Evolutionary conservation across 1,140 invertebrate species (phyloP).

Genomic region (Hylaeus anthracinus): DNA sequence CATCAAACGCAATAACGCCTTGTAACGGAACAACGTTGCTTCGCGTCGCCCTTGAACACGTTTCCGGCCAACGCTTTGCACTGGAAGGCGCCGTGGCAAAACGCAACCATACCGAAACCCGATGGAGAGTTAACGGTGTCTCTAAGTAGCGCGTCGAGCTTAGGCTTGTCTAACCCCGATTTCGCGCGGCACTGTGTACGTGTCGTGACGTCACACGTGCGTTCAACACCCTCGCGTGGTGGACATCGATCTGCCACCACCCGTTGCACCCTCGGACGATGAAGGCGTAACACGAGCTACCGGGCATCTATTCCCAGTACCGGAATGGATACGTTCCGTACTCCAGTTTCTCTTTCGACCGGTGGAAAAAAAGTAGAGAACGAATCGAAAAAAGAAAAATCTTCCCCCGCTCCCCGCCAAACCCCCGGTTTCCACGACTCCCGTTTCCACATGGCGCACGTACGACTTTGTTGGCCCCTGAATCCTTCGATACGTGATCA

Average conservation of each 20-base stretch:
- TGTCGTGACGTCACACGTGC: conserved; percentile 53
- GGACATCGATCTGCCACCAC: conserved; percentile 52
- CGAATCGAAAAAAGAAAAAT: neutral
- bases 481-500: neutral
- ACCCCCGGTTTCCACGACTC: neutral
- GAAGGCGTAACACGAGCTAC: conserved; percentile 41
- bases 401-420: no score
- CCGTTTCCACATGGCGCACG: neutral
- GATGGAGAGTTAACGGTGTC: conserved; percentile 17
- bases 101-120: conserved; percentile 5
- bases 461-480: neutral
- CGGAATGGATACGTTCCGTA: conserved; percentile 27
- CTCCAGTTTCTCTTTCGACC: conserved; percentile 16
- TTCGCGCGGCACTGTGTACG: conserved; percentile 33
- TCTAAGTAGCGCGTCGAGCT: conserved; percentile 22
- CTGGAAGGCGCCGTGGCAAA: neutral
- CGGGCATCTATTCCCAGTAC: conserved; percentile 39
- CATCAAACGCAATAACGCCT: conserved; percentile 35
- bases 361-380: neutral
- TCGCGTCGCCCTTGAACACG: conserved; percentile 33
- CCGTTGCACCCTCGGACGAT: conserved; percentile 31
- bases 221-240: conserved; percentile 46
- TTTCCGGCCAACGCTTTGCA: conserved; percentile 15
- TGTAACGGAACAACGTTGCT: conserved; percentile 31
- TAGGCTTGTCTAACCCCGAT: conserved; percentile 53